Conservation (phyloP, 2,888 invertebrate species). For the Vandiemenella viatica region DNA sequence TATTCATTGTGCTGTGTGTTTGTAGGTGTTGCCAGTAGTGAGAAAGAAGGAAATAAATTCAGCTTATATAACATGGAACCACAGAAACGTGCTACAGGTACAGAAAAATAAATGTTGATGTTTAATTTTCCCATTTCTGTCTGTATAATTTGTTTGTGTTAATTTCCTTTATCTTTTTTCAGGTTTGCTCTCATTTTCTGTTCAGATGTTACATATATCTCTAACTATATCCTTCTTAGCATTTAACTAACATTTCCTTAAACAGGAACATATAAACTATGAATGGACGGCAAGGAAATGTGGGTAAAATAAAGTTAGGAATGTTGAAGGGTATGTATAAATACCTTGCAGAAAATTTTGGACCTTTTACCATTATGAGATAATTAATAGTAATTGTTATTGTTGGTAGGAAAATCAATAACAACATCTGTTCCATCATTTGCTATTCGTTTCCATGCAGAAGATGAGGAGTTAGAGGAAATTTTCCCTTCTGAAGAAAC, state of each 20-base stretch:
- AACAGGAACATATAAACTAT: constrained; percentile 3
- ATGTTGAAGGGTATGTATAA: constrained; percentile 26
- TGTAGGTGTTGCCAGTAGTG: too few species aligned
- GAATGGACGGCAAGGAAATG: constrained; percentile 13
- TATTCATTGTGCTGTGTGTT: too few species aligned
- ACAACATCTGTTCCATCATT: constrained; percentile 30
- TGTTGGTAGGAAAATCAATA: constrained; percentile 28
- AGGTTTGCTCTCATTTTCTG: background rate
- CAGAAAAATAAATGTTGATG: background rate
- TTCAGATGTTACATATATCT: background rate
- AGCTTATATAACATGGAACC: constrained; percentile 1
- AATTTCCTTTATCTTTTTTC: background rate
- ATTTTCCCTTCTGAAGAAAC: constrained; percentile 41
- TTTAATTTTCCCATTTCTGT: background rate
- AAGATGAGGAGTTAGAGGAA: constrained; percentile 58
- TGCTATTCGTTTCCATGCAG: constrained; percentile 59
- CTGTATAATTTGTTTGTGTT: background rate
- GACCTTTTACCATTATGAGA: background rate
- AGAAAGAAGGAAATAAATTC: background rate
- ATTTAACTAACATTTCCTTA: background rate
- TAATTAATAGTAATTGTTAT: background rate
- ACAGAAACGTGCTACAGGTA: constrained; percentile 4
- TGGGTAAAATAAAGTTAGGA: constrained; percentile 26
- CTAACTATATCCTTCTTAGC: background rate
- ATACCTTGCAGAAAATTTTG: background rate